Conservation (phyloP, 2,113 vertebrate genomes). For the Alethe diademata region DNA sequence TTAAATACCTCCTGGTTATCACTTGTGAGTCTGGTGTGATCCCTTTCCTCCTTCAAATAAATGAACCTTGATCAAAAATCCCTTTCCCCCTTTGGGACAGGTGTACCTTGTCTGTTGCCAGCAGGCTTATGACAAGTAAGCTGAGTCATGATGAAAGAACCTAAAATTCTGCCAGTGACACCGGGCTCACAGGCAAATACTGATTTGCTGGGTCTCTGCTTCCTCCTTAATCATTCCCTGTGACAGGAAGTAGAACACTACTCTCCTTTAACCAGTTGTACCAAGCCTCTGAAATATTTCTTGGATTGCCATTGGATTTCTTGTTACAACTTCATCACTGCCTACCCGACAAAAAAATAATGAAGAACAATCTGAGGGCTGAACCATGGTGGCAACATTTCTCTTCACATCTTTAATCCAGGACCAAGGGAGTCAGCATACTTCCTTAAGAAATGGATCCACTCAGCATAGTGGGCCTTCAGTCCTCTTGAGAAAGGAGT, state of each 20-base stretch:
- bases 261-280: background rate
- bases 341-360: background rate
- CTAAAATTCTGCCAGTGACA: background rate
- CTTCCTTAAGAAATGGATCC: background rate
- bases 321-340: background rate
- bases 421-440: background rate
- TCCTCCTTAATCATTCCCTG: background rate
- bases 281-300: background rate
- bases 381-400: background rate
- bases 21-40: background rate
- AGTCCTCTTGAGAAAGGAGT: background rate
- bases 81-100: background rate
- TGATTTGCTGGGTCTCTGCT: background rate
- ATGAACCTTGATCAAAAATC: background rate
- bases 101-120: background rate
- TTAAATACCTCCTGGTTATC: background rate
- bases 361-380: background rate
- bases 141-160: background rate
- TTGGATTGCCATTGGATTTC: background rate
- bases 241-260: background rate
- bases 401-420: background rate
- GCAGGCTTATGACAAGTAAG: background rate
- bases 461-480: background rate
- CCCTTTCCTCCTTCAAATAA: background rate
- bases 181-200: background rate